Evolutionary conservation across 2,888 invertebrate species (phyloP).

Genomic region (Heliconius charithonia): DNA sequence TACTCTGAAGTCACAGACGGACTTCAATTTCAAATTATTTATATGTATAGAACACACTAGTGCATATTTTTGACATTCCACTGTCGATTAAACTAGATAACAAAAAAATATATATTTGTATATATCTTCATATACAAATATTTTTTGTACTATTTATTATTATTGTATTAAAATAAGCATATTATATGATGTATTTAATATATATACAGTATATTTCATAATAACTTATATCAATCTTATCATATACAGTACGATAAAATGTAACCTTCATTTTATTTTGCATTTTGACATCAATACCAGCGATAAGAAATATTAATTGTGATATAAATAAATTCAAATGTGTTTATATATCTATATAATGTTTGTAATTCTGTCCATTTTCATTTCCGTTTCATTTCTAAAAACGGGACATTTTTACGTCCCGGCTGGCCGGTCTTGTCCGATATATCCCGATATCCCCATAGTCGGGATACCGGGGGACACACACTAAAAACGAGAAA

Average conservation of each 20-base stretch:
- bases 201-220: background rate
- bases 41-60: background rate
- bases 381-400: too few species aligned
- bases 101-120: too few species aligned
- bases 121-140: background rate
- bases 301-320: background rate
- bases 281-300: background rate
- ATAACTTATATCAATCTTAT: background rate
- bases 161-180: background rate
- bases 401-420: too few species aligned
- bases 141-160: background rate
- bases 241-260: background rate
- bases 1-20: too few species aligned
- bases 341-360: too few species aligned
- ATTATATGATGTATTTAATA: background rate
- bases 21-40: too few species aligned
- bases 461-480: too few species aligned
- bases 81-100: background rate
- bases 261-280: constrained; percentile 17
- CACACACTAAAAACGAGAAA: too few species aligned
- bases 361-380: too few species aligned
- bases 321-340: background rate
- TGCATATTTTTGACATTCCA: constrained; percentile 1
- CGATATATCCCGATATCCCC: too few species aligned
- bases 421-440: too few species aligned